A percentile compares a stretch with the other conserved stretches of the same genome.
Conservation (phyloP, 2,888 invertebrate genomes). For the Formica aserva region DNA sequence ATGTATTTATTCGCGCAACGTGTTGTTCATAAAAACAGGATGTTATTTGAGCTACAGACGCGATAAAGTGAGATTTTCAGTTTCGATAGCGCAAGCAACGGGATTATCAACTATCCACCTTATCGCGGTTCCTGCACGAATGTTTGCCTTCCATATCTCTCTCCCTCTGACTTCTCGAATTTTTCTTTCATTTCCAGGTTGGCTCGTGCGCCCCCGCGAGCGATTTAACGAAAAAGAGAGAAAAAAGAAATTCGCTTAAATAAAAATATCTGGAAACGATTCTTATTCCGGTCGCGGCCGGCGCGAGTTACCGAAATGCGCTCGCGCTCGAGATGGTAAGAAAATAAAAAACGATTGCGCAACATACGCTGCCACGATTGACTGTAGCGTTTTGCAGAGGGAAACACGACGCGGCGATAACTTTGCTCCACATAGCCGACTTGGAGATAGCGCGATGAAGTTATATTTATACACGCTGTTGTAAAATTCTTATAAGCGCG, state of each 20-base stretch:
- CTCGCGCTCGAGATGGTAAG: constrained; percentile 43
- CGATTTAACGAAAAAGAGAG: constrained; percentile 25
- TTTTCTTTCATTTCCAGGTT: constrained; percentile 57
- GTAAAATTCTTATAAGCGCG: constrained; percentile 62
- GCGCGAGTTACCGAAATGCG: constrained; percentile 53
- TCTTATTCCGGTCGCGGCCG: constrained; percentile 54
- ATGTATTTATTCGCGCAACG: constrained; percentile 16
- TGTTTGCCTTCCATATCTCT: constrained; percentile 56
- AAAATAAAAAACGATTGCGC: constrained; percentile 60
- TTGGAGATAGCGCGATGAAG: constrained; percentile 29
- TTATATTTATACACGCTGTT: constrained; percentile 56
- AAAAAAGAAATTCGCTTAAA: constrained; percentile 30
- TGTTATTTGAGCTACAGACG: constrained; percentile 14
- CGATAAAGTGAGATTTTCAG: constrained; percentile 54
- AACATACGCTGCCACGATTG: constrained; percentile 34
- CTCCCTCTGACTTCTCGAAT: constrained; percentile 56
- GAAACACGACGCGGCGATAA: constrained; percentile 44
- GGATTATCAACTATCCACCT: constrained; percentile 55
- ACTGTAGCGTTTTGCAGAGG: constrained; percentile 35
- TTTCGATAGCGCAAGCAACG: constrained; percentile 28
- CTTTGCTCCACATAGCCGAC: constrained; percentile 51
- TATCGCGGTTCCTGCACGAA: constrained; percentile 50
- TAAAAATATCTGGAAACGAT: constrained; percentile 62
- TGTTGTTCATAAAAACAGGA: background rate
- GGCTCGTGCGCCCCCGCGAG: constrained; percentile 38